phyloP scores from a whole-genome alignment of 2,888 invertebrate genomes.

The Entomobrya multifasciata region DNA sequence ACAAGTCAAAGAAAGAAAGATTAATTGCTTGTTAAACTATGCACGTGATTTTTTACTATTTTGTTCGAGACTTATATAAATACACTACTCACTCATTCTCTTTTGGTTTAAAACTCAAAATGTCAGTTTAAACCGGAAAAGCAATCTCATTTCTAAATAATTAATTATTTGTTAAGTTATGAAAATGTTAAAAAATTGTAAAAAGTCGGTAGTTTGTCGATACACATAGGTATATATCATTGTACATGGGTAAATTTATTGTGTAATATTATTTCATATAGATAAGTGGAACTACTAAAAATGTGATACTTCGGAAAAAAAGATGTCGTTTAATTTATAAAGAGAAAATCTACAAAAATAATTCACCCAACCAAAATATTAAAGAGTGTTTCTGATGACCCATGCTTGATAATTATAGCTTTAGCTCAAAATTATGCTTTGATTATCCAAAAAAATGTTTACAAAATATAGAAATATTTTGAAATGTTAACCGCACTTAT shows the following conservation, averaged over 20 bases:
- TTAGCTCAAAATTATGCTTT: slow-evolving; percentile 52
- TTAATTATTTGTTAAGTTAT: slow-evolving; percentile 4
- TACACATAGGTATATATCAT: no score
- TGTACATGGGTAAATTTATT: slow-evolving; percentile 31
- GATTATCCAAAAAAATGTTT: slow-evolving; percentile 11
- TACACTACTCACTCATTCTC: slow-evolving; percentile 41
- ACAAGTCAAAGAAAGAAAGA: slow-evolving; percentile 23
- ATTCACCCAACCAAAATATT: no score
- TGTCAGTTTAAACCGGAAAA: slow-evolving; percentile 10
- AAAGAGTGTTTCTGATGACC: no score
- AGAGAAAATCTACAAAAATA: slow-evolving; percentile 11
- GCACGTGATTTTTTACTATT: slow-evolving; percentile 41
- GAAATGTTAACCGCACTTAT: no score
- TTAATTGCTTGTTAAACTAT: slow-evolving; percentile 31
- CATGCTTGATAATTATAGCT: slow-evolving; percentile 29
- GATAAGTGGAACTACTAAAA: slow-evolving; percentile 54
- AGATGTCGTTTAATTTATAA: slow-evolving; percentile 47
- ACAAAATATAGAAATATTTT: not conserved
- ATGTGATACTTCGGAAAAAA: slow-evolving; percentile 66
- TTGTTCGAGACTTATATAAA: slow-evolving; percentile 61
- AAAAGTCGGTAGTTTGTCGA: slow-evolving; percentile 24
- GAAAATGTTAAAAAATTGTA: not conserved
- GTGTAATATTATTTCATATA: no score
- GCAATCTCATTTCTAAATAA: slow-evolving; percentile 62
- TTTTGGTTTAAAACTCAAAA: slow-evolving; percentile 46